Percentiles rank a stretch among this genome's conserved stretches.
Conservation (phyloP, 1,140 invertebrate species). For the Calephelis nemesis region DNA sequence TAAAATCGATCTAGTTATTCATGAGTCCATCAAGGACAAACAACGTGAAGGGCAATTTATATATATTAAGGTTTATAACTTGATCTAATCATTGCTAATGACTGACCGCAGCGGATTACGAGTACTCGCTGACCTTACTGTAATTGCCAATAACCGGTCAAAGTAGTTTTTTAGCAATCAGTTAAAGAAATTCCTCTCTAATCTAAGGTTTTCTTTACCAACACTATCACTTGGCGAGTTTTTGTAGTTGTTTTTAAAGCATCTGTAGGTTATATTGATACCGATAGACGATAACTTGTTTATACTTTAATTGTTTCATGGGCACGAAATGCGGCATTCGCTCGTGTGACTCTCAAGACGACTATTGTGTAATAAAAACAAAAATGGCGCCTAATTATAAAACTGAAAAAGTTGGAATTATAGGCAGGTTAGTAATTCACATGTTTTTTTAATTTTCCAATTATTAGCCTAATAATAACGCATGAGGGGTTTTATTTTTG, state of each 20-base stretch:
- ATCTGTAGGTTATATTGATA: conserved; percentile 27
- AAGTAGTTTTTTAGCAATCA: not conserved
- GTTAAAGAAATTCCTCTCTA: not conserved
- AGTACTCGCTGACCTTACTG: not conserved
- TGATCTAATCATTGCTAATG: no score
- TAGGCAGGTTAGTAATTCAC: conserved; percentile 44
- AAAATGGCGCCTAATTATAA: conserved; percentile 46
- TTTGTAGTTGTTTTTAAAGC: conserved; percentile 5
- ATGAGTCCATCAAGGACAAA: no score
- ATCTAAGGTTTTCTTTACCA: not conserved
- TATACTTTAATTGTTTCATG: conserved; percentile 36
- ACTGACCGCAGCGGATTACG: not conserved
- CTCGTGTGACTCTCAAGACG: conserved; percentile 32
- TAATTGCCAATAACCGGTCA: not conserved
- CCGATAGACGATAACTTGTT: conserved; percentile 41
- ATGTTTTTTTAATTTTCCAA: not conserved
- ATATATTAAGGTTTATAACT: no score
- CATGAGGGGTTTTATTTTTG: not conserved
- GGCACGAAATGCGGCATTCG: conserved; percentile 41
- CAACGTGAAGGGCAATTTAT: no score
- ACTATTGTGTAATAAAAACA: conserved; percentile 34
- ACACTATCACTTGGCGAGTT: not conserved
- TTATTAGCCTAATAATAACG: not conserved
- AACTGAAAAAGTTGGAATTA: conserved; percentile 83
- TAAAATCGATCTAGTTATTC: no score